Evolutionary conservation across 2,888 invertebrate genomes (phyloP).

Genomic region (Pristionchus entomophagus): DNA sequence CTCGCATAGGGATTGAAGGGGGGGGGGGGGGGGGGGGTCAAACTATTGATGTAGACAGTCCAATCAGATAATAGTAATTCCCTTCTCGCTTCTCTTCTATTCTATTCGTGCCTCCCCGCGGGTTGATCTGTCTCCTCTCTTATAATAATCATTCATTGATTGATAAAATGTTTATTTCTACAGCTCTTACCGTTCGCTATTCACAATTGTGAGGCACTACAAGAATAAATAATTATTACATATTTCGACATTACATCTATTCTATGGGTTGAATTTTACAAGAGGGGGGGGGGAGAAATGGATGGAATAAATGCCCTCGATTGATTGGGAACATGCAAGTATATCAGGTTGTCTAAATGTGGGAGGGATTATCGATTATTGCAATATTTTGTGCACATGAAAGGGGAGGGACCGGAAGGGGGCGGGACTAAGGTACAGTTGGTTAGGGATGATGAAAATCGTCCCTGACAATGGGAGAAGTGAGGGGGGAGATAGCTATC

Average conservation of each 20-base stretch:
- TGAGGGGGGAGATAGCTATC: background rate
- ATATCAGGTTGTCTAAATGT: conserved; percentile 15
- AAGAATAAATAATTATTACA: conserved; percentile 41
- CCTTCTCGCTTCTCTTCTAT: background rate
- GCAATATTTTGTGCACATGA: conserved; percentile 41
- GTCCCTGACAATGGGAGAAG: background rate
- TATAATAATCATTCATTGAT: background rate
- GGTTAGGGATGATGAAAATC: conserved; percentile 6
- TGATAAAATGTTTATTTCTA: conserved; percentile 5
- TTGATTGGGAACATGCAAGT: conserved; percentile 33
- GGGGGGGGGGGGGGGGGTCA: too few relatives aligned
- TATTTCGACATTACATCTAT: conserved; percentile 22
- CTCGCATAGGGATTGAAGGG: background rate
- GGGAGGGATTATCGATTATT: conserved; percentile 26
- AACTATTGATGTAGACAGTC: background rate
- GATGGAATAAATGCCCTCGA: conserved; percentile 35
- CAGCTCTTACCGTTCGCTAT: conserved; percentile 19
- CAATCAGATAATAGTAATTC: background rate
- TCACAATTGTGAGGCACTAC: conserved; percentile 12
- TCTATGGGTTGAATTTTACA: conserved; percentile 20
- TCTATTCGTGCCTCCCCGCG: background rate
- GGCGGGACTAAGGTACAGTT: conserved; percentile 26
- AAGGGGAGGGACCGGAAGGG: background rate
- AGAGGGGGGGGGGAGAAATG: background rate
- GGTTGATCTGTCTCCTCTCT: background rate